phyloP scores from a whole-genome alignment of 2,888 invertebrate species.

The Ectemnius continuus region DNA sequence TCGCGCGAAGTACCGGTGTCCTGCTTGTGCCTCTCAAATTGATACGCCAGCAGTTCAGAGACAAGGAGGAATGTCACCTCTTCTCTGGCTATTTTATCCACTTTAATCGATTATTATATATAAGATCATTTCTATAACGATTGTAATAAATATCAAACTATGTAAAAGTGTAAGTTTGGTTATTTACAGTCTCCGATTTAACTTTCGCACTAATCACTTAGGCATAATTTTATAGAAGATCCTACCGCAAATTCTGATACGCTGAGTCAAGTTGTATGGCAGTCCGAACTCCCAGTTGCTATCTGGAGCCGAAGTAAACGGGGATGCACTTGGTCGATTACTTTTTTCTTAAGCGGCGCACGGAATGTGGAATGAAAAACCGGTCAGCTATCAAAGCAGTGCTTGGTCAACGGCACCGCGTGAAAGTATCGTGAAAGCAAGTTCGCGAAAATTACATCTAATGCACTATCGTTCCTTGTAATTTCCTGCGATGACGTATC shows the following conservation, averaged over 20 bases:
- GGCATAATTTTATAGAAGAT: too few species aligned
- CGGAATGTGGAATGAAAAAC: conserved; percentile 48
- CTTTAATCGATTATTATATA: too few species aligned
- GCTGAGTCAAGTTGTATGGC: too few species aligned
- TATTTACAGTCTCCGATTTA: too few species aligned
- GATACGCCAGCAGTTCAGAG: background rate
- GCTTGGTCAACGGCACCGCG: conserved; percentile 42
- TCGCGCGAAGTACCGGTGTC: background rate
- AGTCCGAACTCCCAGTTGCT: too few species aligned
- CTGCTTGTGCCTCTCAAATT: background rate
- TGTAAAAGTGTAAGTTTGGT: too few species aligned
- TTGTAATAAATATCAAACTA: too few species aligned
- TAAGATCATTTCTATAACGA: too few species aligned
- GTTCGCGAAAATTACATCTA: background rate
- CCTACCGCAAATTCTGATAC: too few species aligned
- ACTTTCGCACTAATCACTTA: too few species aligned
- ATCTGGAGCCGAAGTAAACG: background rate
- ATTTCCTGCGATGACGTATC: background rate
- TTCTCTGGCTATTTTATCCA: too few species aligned
- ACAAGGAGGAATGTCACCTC: background rate
- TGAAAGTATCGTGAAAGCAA: conserved; percentile 39
- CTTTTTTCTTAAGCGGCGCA: conserved; percentile 25
- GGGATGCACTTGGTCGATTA: conserved; percentile 1
- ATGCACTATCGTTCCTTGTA: background rate
- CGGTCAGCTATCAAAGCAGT: conserved; percentile 49